phyloP scores from a whole-genome alignment of 37 sponge, comb jelly and placozoan genomes.

The Ianthella basta region DNA sequence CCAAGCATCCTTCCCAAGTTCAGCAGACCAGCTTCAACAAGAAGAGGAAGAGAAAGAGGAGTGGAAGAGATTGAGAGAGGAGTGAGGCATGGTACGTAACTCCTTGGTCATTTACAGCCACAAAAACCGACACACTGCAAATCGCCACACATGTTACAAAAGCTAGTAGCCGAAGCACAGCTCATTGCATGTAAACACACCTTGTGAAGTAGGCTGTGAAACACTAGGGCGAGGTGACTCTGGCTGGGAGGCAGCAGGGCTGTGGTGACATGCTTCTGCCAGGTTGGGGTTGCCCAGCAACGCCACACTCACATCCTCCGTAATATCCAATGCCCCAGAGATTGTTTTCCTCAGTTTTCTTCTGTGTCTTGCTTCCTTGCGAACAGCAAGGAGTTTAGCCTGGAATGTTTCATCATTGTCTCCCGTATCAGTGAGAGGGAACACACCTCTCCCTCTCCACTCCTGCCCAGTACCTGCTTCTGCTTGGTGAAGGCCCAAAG shows the following conservation, averaged over 20 bases:
- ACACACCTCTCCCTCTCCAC: background rate
- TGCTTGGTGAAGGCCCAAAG: background rate
- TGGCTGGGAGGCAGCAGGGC: background rate
- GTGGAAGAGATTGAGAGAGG: no score
- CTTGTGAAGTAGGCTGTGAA: no score
- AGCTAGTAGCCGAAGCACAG: no score
- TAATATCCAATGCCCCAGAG: slow-evolving; percentile 76
- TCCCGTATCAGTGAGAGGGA: background rate
- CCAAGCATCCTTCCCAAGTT: background rate
- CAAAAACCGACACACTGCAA: no score
- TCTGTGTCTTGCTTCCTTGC: slow-evolving; percentile 9
- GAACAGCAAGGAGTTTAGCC: background rate
- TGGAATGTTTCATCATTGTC: slow-evolving; percentile 14
- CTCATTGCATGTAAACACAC: no score
- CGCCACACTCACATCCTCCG: slow-evolving; percentile 66
- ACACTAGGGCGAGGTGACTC: background rate
- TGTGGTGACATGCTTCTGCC: slow-evolving; percentile 54
- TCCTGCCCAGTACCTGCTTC: background rate
- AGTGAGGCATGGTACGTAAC: no score
- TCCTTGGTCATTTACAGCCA: no score
- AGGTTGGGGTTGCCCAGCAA: slow-evolving; percentile 63
- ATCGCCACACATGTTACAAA: no score
- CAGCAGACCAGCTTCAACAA: background rate
- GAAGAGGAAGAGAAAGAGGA: background rate
- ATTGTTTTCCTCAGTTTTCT: slow-evolving; percentile 51